Evolutionary conservation across 2,113 vertebrate genomes (phyloP).

Genomic region (Platysternon megacephalum): DNA sequence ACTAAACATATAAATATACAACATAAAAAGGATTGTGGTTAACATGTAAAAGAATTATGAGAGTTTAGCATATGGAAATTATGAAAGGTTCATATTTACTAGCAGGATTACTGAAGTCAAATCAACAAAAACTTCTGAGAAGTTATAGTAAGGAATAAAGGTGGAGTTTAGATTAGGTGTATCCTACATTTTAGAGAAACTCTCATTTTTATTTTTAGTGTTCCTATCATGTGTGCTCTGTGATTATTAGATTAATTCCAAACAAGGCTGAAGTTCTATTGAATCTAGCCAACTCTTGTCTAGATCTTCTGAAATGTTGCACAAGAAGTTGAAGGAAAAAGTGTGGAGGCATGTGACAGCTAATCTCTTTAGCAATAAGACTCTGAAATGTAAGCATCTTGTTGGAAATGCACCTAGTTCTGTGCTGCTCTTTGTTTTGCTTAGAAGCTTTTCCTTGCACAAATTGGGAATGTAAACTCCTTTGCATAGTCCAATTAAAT

Average conservation of each 20-base stretch:
- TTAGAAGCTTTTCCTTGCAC: slow-evolving; percentile 69
- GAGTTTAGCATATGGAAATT: background rate
- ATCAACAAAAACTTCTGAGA: background rate
- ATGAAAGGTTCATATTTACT: background rate
- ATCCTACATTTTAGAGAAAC: background rate
- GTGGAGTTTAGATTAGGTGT: background rate
- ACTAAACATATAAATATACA: background rate
- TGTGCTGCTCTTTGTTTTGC: slow-evolving; percentile 77
- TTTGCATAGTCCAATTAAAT: slow-evolving; percentile 73
- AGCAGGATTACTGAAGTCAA: background rate
- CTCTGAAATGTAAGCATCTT: slow-evolving; percentile 60
- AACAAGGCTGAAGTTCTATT: slow-evolving; percentile 18
- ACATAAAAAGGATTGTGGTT: background rate
- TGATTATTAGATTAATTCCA: slow-evolving; percentile 6
- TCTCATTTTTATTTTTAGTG: background rate
- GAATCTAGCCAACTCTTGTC: slow-evolving; percentile 27
- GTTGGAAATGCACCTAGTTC: slow-evolving; percentile 54
- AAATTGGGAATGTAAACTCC: slow-evolving; percentile 69
- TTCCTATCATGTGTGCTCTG: background rate
- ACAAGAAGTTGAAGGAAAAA: slow-evolving; percentile 49
- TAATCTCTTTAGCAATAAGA: slow-evolving; percentile 77
- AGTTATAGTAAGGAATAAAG: background rate
- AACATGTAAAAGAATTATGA: background rate
- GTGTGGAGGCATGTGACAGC: slow-evolving; percentile 63
- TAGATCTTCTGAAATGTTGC: slow-evolving; percentile 37